Evolutionary conservation across 2,797 vertebrate species (phyloP), one percentile per base, ranked within the genome.

Genomic region (Aulostomus chinensis): DNA sequence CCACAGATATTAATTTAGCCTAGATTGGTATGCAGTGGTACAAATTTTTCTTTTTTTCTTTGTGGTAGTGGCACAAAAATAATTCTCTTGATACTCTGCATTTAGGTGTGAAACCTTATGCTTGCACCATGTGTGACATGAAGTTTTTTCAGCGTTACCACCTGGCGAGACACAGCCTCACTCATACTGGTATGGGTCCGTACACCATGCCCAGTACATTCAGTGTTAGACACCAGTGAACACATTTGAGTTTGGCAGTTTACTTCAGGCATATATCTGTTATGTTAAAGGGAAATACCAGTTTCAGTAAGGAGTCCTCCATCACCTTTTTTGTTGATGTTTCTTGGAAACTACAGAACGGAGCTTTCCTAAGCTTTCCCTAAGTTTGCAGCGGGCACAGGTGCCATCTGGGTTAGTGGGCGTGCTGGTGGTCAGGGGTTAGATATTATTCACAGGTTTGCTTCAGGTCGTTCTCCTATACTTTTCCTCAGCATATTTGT

Each of bases 121-220:
- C 87, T 88, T 91, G 90, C 76, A 88, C 87, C 82, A 91, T 91
- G 90, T 91, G 90, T 80, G 90, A 90, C 83, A 91, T 88, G 90
- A 90, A 89, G 85, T 91, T 91, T 91, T 90, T 90, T 85, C 89
- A 91, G 76, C 90, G 89, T 86, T 90, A 91, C 87, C 90, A 91
- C 80, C 89, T 91, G 85, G 86, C 89, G 16, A 91, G 90, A 90
- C 90, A 91, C 88, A 91, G 88, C 88, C 88, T 91, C 89, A 91
- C 86, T 87, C 90, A 90, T 83, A 89, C 86, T 54, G 89, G 89
- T 90, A 90, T 85, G 88, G 73, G 85, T 85, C 80, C 76, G 81
- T 73, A 78, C 87, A 85, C 80, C 80, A 78, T 58, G 75, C 83
- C 85, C 76, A 68, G 77, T 64, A 84, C 85, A 85, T 70, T 46